Base-by-base conservation (phyloP, 2,797 vertebrate species). In the Cuculus canorus region DNA sequence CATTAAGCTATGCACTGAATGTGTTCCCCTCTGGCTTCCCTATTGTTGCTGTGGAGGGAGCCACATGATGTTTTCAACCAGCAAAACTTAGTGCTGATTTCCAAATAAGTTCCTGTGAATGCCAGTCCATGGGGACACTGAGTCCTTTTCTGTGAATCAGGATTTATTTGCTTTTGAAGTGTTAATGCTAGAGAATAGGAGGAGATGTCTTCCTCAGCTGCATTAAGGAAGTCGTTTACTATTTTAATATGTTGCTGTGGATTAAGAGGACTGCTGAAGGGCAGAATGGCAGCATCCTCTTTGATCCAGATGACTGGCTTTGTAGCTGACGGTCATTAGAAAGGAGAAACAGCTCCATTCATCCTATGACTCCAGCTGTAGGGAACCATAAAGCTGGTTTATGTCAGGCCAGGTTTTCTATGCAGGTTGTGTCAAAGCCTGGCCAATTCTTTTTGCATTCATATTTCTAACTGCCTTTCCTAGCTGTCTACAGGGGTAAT, bases 111-210 rank as follows among this genome's bases (percentile, higher is more conserved):
- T 88, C 52, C 54, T 92, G 52, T 33, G 66, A 28, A 73, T 61
- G 18, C 50, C 50, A 61, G 70, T 90, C 66, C 63, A n/a, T 32
- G 39, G 75, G 82, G 88, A 89, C 50, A 15, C 17, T 4, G 39
- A 88, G 70, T 68, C 50, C 73, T 86, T 64, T 72, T 21, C 35
- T 68, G 45, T 75, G 92, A 81, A 75, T 90, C 39, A n/a, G 77
- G 86, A 81, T 94, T 93, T 93, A 91, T 88, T 92, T 94, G 64
- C 95, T 86, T 95, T 95, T 92, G 73, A 93, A 93, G 75, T 92
- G 68, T 78, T 92, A 94, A 91, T 80, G 28, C 27, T 32, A 39
- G 73, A 92, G 2, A 92, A 39, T 52, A 91, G 84, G 41, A 88
- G 78, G 32, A 83, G 61, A 70, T 65, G 24, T 43, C 78, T 83